Base-by-base conservation (phyloP, 30 jellyfish, hydroid and myxozoan species). In the Aurelia sp. region DNA sequence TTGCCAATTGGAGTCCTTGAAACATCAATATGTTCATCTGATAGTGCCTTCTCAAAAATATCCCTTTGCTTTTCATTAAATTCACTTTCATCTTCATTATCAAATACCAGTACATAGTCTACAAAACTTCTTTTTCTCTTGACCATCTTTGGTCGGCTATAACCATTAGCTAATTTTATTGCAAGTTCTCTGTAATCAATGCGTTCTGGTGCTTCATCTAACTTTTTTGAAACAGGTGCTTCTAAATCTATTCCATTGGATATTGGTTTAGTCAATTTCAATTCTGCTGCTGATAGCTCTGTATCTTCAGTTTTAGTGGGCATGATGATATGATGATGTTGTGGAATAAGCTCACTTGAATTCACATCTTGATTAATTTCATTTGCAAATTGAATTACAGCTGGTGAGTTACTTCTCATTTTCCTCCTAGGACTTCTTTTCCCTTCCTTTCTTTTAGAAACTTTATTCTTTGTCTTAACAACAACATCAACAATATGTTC, bases 71-170 rank as follows among this genome's bases (percentile, higher is more conserved):
- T 61, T 33, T 48, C 76, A 33, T 88, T 81, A 67, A 68, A 47
- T 16, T 67, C 89, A 84, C 80, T 86, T 4, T 59, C 63, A 75
- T 94, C 92, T 35, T 70, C 80, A 5, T 51, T 68, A 76, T 89
- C 85, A 80, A 74, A 86, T 21, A 89, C 95, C 19, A 94, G 78
- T 22, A 89, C 89, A 78, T 90, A 94, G 61, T 94, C 99, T 19
- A 86, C 88, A 64, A 63, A 74, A n/a, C 47, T 57, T 61, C 82
- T 58, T 44, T 64, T 78, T 58, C 77, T 79, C 73, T 44, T 65
- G n/a, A 9, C 22, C 18, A 61, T 6, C 21, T 52, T 72, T 78
- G 91, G 96, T 19, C 79, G 41, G 55, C 47, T 70, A 65, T 88
- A 88, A 51, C 44, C 35, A 57, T 61, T 78, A 16, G 96, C 91